Conservation (phyloP, 2,797 vertebrate genomes). For the Anniella stebbinsi region DNA sequence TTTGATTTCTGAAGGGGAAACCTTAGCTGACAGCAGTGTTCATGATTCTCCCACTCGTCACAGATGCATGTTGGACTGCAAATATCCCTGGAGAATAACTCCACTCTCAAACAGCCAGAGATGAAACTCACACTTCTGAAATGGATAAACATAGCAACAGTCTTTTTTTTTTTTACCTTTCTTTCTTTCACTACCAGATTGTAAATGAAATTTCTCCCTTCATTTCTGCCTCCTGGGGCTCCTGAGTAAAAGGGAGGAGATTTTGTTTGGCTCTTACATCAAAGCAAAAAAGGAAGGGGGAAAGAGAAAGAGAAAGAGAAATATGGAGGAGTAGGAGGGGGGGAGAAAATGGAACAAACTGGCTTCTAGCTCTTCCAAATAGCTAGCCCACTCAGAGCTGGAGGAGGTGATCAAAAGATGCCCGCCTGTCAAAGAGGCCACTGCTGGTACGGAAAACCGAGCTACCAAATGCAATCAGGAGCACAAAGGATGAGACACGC, state of each 20-base stretch:
- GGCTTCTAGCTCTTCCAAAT: slow-evolving; percentile 10
- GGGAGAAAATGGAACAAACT: slow-evolving; percentile 9
- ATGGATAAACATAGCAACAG: slow-evolving; percentile 46
- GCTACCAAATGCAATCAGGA: slow-evolving; percentile 18
- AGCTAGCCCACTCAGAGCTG: background rate
- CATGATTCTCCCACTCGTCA: slow-evolving; percentile 58
- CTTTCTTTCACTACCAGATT: slow-evolving; percentile 39
- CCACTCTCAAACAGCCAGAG: slow-evolving; percentile 68
- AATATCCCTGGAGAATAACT: slow-evolving; percentile 65
- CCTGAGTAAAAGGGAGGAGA: slow-evolving; percentile 39
- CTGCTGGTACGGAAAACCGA: slow-evolving; percentile 31
- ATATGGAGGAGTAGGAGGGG: slow-evolving; percentile 25
- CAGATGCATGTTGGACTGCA: slow-evolving; percentile 46
- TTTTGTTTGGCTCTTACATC: slow-evolving; percentile 61
- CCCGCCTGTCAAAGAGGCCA: background rate
- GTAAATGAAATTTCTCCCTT: slow-evolving; percentile 25
- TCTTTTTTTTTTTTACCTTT: background rate
- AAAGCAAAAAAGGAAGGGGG: slow-evolving; percentile 54
- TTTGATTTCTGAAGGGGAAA: slow-evolving; percentile 63
- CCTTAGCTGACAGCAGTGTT: slow-evolving; percentile 50
- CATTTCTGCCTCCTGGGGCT: slow-evolving; percentile 56
- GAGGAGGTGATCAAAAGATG: background rate
- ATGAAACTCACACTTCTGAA: slow-evolving; percentile 63
- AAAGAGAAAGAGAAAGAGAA: slow-evolving; percentile 36
- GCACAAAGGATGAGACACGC: background rate